These are phyloP conservation scores for Tiliqua scincoides DNA, from an alignment of 2,113 vertebrate genomes.

Conservation along the genomic window DNA sequence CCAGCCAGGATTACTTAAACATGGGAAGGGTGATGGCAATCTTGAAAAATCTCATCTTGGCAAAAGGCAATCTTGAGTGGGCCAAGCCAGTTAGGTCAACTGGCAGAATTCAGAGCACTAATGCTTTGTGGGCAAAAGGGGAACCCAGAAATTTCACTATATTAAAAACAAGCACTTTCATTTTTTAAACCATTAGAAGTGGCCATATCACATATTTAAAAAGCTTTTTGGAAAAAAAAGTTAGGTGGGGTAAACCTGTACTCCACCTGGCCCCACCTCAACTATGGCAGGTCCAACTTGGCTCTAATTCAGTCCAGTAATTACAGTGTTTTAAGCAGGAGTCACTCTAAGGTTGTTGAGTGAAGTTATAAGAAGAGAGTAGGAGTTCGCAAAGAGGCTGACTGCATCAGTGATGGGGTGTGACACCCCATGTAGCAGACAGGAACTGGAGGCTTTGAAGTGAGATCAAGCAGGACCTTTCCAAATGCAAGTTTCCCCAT, in stretches of 20 bases:
- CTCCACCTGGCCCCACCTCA: neutral
- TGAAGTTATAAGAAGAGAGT: neutral
- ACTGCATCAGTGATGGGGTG: neutral
- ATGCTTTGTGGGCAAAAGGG: too few relatives aligned
- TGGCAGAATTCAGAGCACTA: too few relatives aligned
- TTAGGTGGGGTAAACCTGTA: neutral
- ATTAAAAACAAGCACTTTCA: neutral
- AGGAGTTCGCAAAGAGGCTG: neutral
- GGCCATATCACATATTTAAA: neutral
- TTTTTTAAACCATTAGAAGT: neutral
- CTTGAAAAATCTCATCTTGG: neutral
- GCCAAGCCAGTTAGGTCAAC: neutral
- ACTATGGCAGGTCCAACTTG: too few relatives aligned
- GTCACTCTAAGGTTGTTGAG: too few relatives aligned
- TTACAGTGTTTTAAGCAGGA: neutral
- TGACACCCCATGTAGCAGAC: neutral
- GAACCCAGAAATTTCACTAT: neutral
- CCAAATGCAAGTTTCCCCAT: neutral
- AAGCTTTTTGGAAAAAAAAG: too few relatives aligned
- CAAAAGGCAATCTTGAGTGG: neutral
- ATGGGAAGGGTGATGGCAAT: neutral
- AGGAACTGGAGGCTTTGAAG: neutral
- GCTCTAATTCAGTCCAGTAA: neutral
- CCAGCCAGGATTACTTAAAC: neutral
- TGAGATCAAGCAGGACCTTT: neutral